Base-by-base conservation (phyloP, 2,113 vertebrate species). In the Lamprologus tigripictilis region DNA sequence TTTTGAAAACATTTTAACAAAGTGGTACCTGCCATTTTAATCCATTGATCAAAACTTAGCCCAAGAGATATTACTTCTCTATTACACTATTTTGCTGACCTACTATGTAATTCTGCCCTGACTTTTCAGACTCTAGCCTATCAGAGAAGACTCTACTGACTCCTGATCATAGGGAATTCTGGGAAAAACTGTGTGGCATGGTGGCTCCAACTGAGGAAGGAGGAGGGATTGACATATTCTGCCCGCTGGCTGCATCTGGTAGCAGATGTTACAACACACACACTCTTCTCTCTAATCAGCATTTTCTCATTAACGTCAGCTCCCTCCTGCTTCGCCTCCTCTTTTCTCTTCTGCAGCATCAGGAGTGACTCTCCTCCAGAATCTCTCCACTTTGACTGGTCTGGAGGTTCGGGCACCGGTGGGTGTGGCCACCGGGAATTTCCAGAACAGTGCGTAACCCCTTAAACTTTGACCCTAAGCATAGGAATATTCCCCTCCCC, bases 181-280 rank as follows among this genome's bases (percentile, higher is more conserved):
- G 98, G 97, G 96, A 97, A 93, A 97, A 96, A 86, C 83, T 98
- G 28, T 94, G 95, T 61, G 94, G 94, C 87, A 96, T 45, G 81
- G 94, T 98, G 35, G 89, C 88, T 5, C 73, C 96, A 2, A 19
- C 92, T 26, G 92, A 95, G 61, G 94, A 97, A 82, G 97, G 96
- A 66, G 97, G 97, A 23, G 94, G 94, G 2, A 92, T 98, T 57
- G 96, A 98, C 84, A 88, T 98, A 79, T 98, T 98, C 85, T 93
- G 93, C 19, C 97, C 97, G 1, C 91, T 98, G 47, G 97, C 97
- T 89, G 96, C 97, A 35, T 97, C 97, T 92, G 97, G 97, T 98
- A 58, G 86, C 58, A 4, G 12, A 40, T 61, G 54, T 28, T 16
- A 5, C 13, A 2, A 33, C 42, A 81, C 47, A 47, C 83, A 84